Conservation (phyloP, 1,140 invertebrate species). For the Paraescarpia echinospica region DNA sequence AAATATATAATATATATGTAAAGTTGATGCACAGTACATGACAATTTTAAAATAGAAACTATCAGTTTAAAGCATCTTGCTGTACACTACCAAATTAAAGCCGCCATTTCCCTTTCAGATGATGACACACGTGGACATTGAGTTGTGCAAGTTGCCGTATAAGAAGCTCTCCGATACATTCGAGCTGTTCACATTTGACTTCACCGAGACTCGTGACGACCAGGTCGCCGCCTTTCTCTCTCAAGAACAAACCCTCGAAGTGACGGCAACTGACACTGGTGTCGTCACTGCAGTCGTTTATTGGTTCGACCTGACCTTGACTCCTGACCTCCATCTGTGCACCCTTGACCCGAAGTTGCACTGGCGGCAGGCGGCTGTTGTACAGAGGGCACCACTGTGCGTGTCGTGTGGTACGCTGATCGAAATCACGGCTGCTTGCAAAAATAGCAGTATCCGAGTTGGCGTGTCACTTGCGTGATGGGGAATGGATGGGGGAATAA, state of each 20-base stretch:
- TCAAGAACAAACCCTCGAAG: conserved; percentile 32
- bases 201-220: conserved; percentile 33
- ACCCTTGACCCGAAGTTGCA: conserved; percentile 41
- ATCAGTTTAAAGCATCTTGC: too few species aligned
- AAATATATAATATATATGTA: too few species aligned
- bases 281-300: conserved; percentile 45
- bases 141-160: conserved; percentile 44
- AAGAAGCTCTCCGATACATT: conserved; percentile 42
- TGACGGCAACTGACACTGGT: conserved; percentile 37
- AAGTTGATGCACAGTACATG: too few species aligned
- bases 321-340: conserved; percentile 35
- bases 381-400: conserved; percentile 19
- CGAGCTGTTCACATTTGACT: conserved; percentile 42
- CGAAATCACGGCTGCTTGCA: conserved; percentile 14
- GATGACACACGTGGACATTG: conserved; percentile 46
- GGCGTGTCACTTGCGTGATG: not conserved
- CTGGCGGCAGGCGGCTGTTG: conserved; percentile 50
- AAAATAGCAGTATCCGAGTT: conserved; percentile 22
- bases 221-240: conserved; percentile 35
- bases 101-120: conserved; percentile 39
- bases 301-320: conserved; percentile 49
- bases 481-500: not conserved
- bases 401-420: conserved; percentile 10
- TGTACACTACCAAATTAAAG: conserved; percentile 9
- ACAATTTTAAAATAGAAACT: too few species aligned